Base-by-base conservation (phyloP, 2,888 invertebrate species). In the Aphelenchoides bicaudatus region DNA sequence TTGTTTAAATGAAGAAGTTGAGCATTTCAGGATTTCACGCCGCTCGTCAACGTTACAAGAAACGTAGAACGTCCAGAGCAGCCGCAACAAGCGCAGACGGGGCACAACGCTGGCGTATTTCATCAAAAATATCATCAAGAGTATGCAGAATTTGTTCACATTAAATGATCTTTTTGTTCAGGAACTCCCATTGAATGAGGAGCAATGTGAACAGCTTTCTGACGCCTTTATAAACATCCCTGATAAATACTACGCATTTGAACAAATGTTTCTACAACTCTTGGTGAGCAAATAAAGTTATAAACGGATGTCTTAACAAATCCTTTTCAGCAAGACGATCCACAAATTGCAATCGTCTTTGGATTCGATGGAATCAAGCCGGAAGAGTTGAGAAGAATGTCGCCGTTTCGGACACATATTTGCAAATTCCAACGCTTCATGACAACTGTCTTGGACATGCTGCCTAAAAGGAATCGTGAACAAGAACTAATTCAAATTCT, bases 351-450 rank as follows among this genome's bases (percentile, higher is more conserved):
- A 5, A 58, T 61, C 29, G 66, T 71, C 59, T 74, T 74, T 60
- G 73, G 71, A 16, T 56, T 74, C 21, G 34, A 55, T 5, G 70
- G 64, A 21, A 67, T 68, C 21, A n/a, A 62, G 47, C 62, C 69
- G 37, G 74, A 75, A 57, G 65, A 63, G 43, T 28, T 74, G 39
- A 63, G 65, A 46, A 56, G 61, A 39, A 50, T 51, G 37, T 67
- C 58, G 16, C 53, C 63, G 19, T 70, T 66, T 43, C 56, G 74
- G 49, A 74, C 74, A 4, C 74, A 74, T 57, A 70, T 74, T 6
- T 70, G 72, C 29, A 74, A 74, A 52, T 74, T 74, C 53, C 69
- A 69, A 47, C 56, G 74, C 39, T 74, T 74, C 58, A 69, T 73
- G 47, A 74, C 68, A 8, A 71, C 70, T 2, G 46, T 74, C 28